Evolutionary conservation across 2,113 vertebrate genomes (phyloP).

Genomic region (Otocyon megalotis): DNA sequence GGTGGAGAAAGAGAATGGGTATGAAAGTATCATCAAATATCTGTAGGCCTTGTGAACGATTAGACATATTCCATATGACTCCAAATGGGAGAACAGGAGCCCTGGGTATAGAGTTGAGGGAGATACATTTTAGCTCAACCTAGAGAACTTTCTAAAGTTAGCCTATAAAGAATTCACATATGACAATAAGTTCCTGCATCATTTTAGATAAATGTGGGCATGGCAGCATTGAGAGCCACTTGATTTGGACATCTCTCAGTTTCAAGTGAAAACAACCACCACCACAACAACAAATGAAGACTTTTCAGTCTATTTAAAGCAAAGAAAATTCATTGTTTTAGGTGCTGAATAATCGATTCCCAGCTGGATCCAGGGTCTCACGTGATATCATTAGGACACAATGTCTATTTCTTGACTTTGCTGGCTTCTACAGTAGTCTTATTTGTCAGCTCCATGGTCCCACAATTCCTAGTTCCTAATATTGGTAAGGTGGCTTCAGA

Average conservation of each 20-base stretch:
- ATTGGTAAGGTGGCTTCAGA: neutral
- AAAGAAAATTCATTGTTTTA: neutral
- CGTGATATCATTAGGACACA: neutral
- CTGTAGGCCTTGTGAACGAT: accelerated
- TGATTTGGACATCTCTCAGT: neutral
- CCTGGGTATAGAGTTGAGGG: neutral
- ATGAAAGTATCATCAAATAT: neutral
- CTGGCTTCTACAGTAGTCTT: neutral
- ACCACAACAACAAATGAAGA: neutral
- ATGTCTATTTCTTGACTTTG: neutral
- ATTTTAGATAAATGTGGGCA: neutral
- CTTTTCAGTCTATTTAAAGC: neutral
- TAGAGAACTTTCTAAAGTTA: neutral
- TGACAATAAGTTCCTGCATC: neutral
- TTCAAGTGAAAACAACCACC: neutral
- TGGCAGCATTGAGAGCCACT: neutral
- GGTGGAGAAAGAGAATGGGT: neutral
- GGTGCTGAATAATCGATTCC: neutral
- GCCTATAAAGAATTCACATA: neutral
- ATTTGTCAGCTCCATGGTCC: neutral
- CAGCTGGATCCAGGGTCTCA: neutral
- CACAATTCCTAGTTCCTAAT: neutral
- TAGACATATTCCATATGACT: neutral
- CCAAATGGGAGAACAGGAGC: neutral
- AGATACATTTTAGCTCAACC: neutral